These are phyloP conservation scores for Odontamblyopus rebecca DNA, from an alignment of 2,797 vertebrate species.

Conservation along the genomic window DNA sequence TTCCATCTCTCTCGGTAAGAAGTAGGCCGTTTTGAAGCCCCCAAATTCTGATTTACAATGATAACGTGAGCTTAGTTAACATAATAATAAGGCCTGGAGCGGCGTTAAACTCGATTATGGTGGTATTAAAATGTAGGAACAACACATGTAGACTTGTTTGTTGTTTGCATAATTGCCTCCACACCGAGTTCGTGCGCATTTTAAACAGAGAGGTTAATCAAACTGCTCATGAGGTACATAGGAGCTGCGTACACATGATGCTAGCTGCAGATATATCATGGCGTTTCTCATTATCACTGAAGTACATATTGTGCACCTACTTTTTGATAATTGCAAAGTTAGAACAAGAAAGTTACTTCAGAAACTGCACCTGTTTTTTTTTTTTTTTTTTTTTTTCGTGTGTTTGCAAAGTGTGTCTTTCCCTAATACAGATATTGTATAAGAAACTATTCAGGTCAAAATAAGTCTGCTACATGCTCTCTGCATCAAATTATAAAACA, in stretches of 20 bases:
- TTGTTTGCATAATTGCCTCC: constrained; percentile 13
- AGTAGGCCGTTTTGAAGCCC: background rate
- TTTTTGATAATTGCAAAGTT: background rate
- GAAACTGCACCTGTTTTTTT: too few species aligned
- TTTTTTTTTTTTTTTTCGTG: too few species aligned
- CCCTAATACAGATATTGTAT: too few species aligned
- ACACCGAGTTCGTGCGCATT: constrained; percentile 2
- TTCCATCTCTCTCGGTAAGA: constrained; percentile 5
- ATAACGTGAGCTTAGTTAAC: constrained; percentile 5
- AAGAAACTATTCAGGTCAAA: too few species aligned
- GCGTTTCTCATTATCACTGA: background rate
- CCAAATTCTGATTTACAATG: constrained; percentile 11
- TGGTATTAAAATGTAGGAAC: constrained; percentile 6
- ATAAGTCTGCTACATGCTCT: too few species aligned
- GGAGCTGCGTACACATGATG: background rate
- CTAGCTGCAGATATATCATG: background rate
- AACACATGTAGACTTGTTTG: constrained; percentile 2
- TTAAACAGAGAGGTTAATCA: constrained; percentile 8
- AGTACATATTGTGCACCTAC: background rate
- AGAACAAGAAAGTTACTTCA: background rate
- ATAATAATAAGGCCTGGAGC: constrained; percentile 14
- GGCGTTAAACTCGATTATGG: constrained; percentile 9
- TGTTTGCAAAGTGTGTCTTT: too few species aligned
- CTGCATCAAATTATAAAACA: too few species aligned
- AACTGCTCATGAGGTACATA: background rate